A percentile compares a stretch with the other conserved stretches of the same genome.
Evolutionary conservation across 2,888 invertebrate species (phyloP).

Genomic region (Ormyrus nitidulus): DNA sequence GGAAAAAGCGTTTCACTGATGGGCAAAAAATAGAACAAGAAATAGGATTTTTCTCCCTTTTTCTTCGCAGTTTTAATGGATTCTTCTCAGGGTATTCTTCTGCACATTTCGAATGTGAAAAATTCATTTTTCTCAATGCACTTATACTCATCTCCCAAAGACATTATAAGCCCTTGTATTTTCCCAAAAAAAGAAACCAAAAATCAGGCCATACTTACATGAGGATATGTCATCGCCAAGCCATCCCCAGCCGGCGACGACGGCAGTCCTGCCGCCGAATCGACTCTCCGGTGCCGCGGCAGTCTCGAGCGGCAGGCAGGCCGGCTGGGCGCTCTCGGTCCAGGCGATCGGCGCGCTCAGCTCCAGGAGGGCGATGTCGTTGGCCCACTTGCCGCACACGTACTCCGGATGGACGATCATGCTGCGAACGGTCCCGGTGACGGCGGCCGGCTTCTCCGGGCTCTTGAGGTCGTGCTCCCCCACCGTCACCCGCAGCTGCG

Average conservation of each 20-base stretch:
- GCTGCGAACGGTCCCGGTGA: slow-evolving; percentile 75
- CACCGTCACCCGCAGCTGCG: slow-evolving; percentile 82
- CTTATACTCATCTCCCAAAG: too few species aligned
- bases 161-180: too few species aligned
- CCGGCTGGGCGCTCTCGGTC: slow-evolving; percentile 84
- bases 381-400: slow-evolving; percentile 79
- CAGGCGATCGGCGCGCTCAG: slow-evolving; percentile 81
- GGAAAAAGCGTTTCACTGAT: too few species aligned
- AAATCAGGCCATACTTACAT: slow-evolving; percentile 74
- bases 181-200: too few species aligned
- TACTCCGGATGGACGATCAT: slow-evolving; percentile 87
- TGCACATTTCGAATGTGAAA: too few species aligned
- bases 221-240: slow-evolving; percentile 83
- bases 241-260: slow-evolving; percentile 93
- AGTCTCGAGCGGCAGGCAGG: slow-evolving; percentile 82
- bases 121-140: too few species aligned
- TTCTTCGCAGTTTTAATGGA: too few species aligned
- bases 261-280: slow-evolving; percentile 80
- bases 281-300: slow-evolving; percentile 75
- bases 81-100: too few species aligned
- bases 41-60: too few species aligned
- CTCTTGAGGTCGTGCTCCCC: slow-evolving; percentile 84
- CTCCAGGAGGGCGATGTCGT: slow-evolving; percentile 87
- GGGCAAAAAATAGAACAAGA: too few species aligned
- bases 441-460: slow-evolving; percentile 76